Evolutionary conservation across 2,888 invertebrate genomes (phyloP).

Genomic region (Platynereis dumerilii): DNA sequence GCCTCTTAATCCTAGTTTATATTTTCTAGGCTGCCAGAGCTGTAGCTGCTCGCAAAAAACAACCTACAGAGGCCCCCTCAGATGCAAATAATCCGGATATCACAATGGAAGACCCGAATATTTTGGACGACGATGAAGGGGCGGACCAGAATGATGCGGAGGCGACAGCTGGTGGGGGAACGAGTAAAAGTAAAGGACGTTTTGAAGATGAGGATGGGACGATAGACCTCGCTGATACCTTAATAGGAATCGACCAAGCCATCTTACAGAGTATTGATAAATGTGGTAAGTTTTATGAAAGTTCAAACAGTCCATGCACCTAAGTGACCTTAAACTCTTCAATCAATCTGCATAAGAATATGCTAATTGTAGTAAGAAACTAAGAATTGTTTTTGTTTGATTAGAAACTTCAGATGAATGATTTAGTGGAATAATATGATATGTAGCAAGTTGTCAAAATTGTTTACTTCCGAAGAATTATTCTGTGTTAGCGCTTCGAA

Average conservation of each 20-base stretch:
- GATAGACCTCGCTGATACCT: conserved; percentile 64
- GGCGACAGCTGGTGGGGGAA: conserved; percentile 28
- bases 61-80: conserved; percentile 28
- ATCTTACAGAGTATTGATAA: conserved; percentile 89
- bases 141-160: conserved; percentile 62
- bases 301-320: neutral
- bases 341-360: neutral
- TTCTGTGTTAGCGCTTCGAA: too few relatives aligned
- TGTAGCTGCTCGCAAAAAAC: conserved; percentile 33
- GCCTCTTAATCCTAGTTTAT: too few relatives aligned
- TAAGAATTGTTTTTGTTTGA: neutral
- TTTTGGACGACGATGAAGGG: conserved; percentile 59
- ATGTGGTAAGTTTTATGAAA: conserved; percentile 79
- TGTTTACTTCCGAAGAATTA: too few relatives aligned
- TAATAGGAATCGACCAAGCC: conserved; percentile 88
- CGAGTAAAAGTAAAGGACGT: conserved; percentile 66
- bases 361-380: neutral
- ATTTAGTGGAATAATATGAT: too few relatives aligned
- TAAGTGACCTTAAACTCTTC: neutral
- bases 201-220: conserved; percentile 49
- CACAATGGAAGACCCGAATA: conserved; percentile 15
- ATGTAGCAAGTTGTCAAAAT: too few relatives aligned
- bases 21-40: conserved; percentile 35
- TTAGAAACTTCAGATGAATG: too few relatives aligned
- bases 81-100: conserved; percentile 26